phyloP scores from a whole-genome alignment of 2,888 invertebrate genomes.

The Athripsodes cinereus region DNA sequence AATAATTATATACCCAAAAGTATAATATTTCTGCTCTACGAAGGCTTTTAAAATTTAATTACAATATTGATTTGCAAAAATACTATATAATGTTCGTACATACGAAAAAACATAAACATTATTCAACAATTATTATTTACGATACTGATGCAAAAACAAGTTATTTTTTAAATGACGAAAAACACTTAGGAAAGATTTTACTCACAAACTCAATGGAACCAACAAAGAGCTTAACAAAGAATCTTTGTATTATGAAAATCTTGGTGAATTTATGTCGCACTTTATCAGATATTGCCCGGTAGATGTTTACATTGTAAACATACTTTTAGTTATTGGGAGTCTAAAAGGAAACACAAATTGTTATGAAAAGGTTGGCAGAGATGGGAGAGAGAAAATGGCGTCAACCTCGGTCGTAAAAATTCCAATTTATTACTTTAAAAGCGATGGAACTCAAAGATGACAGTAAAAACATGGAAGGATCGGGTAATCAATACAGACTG shows the following conservation, averaged over 20 bases:
- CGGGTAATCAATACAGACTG: constrained; percentile 13
- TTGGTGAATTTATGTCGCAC: background rate
- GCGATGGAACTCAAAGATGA: constrained; percentile 12
- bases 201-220: too few species aligned
- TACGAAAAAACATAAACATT: too few species aligned
- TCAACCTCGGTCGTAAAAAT: constrained; percentile 15
- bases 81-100: too few species aligned
- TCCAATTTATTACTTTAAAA: constrained; percentile 16
- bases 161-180: too few species aligned
- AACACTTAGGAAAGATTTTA: too few species aligned
- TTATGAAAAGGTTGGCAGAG: constrained; percentile 1
- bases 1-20: too few species aligned
- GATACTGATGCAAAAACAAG: too few species aligned
- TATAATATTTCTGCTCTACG: too few species aligned
- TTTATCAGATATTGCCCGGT: background rate
- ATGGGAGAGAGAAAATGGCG: constrained; percentile 9
- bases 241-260: background rate
- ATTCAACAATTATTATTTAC: too few species aligned
- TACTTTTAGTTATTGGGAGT: background rate
- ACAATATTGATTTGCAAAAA: too few species aligned
- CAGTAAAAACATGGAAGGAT: constrained; percentile 13
- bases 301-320: background rate
- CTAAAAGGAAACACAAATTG: constrained; percentile 9
- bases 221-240: too few species aligned
- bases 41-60: too few species aligned